A percentile compares a stretch with the other conserved stretches of the same genome.
Evolutionary conservation across 2,797 vertebrate species (phyloP).

Genomic region (Menidia menidia): DNA sequence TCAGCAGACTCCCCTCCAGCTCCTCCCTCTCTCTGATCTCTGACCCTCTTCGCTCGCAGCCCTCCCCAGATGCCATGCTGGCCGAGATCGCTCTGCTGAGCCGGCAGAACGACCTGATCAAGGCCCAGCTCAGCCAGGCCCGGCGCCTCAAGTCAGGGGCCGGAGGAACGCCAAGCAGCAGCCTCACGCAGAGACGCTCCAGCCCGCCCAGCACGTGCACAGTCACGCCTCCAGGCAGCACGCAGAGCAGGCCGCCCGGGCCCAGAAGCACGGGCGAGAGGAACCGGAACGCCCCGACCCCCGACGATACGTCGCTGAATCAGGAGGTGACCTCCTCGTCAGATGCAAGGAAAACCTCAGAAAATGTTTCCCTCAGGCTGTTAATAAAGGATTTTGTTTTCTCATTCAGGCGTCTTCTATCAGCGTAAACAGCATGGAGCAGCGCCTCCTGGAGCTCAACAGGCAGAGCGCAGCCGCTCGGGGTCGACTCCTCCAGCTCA

Average conservation of each 20-base stretch:
- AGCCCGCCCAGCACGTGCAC: slow-evolving; percentile 43
- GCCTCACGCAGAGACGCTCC: slow-evolving; percentile 3
- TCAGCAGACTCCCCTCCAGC: slow-evolving; percentile 52
- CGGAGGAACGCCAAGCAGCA: slow-evolving; percentile 1
- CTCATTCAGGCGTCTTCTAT: slow-evolving; percentile 33
- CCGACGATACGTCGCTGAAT: slow-evolving; percentile 26
- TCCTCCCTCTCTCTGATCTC: slow-evolving; percentile 42
- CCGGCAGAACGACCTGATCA: slow-evolving; percentile 85
- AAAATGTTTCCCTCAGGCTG: neutral
- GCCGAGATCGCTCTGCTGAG: slow-evolving; percentile 85
- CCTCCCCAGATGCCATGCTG: slow-evolving; percentile 74
- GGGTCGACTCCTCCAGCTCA: slow-evolving; percentile 87
- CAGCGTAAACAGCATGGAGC: slow-evolving; percentile 80
- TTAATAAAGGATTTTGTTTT: neutral
- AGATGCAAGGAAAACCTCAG: neutral
- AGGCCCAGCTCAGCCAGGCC: slow-evolving; percentile 81
- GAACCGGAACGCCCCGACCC: slow-evolving; percentile 9
- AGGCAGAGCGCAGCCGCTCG: slow-evolving; percentile 89
- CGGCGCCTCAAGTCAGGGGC: slow-evolving; percentile 18
- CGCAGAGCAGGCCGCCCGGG: slow-evolving; percentile 28
- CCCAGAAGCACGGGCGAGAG: slow-evolving; percentile 35
- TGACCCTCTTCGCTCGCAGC: slow-evolving; percentile 23
- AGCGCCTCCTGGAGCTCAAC: slow-evolving; percentile 90
- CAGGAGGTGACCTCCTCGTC: slow-evolving; percentile 56
- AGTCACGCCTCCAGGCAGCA: slow-evolving; percentile 34